phyloP scores from a whole-genome alignment of 2,797 vertebrate species.

The Rhynchonycteris naso region DNA sequence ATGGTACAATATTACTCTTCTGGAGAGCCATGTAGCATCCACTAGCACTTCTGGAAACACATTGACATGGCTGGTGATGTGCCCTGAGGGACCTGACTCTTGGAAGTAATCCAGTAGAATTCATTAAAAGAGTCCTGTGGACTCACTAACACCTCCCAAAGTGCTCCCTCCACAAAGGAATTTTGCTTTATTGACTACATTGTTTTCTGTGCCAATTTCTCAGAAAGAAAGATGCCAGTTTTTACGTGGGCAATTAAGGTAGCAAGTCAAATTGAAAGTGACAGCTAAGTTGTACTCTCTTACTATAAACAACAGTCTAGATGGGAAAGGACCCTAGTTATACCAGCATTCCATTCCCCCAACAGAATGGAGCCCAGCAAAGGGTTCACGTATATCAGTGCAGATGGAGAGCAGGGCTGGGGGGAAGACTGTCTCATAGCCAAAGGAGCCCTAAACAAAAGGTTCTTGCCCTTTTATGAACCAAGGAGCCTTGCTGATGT shows the following conservation, averaged over 20 bases:
- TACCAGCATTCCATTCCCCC: background rate
- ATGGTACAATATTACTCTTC: background rate
- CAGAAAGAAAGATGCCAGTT: background rate
- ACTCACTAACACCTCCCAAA: background rate
- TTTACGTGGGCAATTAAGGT: background rate
- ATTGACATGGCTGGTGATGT: background rate
- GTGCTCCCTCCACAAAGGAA: background rate
- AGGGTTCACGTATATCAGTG: background rate
- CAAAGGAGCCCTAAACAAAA: background rate
- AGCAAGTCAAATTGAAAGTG: background rate
- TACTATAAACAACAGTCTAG: background rate
- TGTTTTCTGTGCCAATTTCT: background rate
- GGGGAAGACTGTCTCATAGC: background rate
- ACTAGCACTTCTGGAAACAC: background rate
- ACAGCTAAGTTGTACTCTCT: background rate
- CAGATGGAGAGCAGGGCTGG: background rate
- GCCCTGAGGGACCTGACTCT: background rate
- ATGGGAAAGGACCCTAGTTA: background rate
- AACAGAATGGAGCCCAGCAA: background rate
- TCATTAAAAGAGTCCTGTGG: background rate
- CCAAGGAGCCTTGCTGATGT: background rate
- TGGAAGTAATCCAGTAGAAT: background rate
- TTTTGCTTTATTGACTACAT: background rate
- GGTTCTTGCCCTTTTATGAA: background rate
- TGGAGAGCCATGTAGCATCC: background rate